Percentiles rank a stretch among this genome's conserved stretches.
Conservation (phyloP, 2,888 invertebrate species). For the Parnassius smintheus region DNA sequence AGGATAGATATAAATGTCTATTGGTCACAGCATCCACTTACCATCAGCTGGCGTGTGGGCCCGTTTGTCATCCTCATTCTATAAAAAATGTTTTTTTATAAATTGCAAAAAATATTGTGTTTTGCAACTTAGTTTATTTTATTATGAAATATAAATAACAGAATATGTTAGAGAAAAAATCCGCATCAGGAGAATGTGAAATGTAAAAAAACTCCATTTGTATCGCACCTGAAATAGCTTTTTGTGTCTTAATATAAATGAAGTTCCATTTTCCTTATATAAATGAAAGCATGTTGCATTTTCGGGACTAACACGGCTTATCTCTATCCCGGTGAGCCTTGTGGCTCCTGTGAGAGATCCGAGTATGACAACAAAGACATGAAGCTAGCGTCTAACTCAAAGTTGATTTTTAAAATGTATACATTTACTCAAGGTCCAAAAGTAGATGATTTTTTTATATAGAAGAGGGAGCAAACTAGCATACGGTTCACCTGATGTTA, state of each 20-base stretch:
- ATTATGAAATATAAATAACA: too few relatives aligned
- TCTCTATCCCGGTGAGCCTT: slow-evolving; percentile 8
- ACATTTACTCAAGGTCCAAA: neutral
- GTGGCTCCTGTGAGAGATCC: neutral
- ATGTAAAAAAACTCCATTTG: too few relatives aligned
- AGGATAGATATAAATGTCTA: neutral
- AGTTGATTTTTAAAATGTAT: neutral
- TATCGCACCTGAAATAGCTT: neutral
- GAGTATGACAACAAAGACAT: slow-evolving; percentile 6
- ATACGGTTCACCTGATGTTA: too few relatives aligned
- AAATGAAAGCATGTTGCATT: slow-evolving; percentile 5
- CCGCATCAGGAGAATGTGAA: too few relatives aligned
- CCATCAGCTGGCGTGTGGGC: too few relatives aligned
- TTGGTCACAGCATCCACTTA: neutral
- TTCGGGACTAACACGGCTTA: slow-evolving; percentile 7
- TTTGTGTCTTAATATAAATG: slow-evolving; percentile 7
- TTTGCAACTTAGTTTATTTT: too few relatives aligned
- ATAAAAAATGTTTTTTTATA: neutral
- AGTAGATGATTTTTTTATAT: too few relatives aligned
- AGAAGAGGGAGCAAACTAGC: too few relatives aligned
- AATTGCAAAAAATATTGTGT: too few relatives aligned
- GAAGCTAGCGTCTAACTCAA: neutral
- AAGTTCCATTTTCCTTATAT: neutral
- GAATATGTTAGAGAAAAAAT: too few relatives aligned
- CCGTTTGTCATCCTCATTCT: too few relatives aligned